Conservation (phyloP, 2,797 vertebrate genomes). For the Falco columbarius region DNA sequence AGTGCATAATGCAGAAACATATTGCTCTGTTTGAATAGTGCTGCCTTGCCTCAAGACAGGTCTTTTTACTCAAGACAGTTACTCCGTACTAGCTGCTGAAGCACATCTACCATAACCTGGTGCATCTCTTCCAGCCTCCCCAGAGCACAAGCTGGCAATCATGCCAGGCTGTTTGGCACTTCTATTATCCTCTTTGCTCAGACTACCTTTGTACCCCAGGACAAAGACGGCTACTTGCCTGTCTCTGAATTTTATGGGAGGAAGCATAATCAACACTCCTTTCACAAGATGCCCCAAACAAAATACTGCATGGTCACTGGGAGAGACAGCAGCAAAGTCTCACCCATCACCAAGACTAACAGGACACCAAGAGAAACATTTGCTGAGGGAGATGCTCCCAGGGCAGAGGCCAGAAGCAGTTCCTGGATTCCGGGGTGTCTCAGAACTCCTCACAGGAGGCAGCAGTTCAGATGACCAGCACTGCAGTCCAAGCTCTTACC, state of each 20-base stretch:
- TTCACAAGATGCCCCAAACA: background rate
- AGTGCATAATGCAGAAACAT: background rate
- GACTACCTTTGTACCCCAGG: background rate
- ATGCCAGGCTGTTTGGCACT: fast-evolving
- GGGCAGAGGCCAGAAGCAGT: fast-evolving
- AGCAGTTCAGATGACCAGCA: background rate
- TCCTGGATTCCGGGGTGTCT: background rate
- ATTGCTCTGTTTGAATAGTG: fast-evolving
- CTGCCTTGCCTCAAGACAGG: background rate
- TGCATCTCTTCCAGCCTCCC: background rate
- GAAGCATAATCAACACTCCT: background rate
- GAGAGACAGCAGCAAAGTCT: background rate
- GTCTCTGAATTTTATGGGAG: background rate
- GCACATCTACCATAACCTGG: background rate
- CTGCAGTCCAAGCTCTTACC: fast-evolving
- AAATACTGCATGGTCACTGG: background rate
- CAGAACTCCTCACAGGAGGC: background rate
- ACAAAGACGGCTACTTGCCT: no score
- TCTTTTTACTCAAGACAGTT: background rate
- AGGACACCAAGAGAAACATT: background rate
- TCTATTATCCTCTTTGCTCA: fast-evolving
- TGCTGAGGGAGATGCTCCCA: background rate
- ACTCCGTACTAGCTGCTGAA: background rate
- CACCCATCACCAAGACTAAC: fast-evolving
- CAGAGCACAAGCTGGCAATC: background rate